A percentile compares a stretch with the other conserved stretches of the same genome.
Conservation (phyloP, 64 coral and sea anemone species). For the Anthopleura sola region DNA sequence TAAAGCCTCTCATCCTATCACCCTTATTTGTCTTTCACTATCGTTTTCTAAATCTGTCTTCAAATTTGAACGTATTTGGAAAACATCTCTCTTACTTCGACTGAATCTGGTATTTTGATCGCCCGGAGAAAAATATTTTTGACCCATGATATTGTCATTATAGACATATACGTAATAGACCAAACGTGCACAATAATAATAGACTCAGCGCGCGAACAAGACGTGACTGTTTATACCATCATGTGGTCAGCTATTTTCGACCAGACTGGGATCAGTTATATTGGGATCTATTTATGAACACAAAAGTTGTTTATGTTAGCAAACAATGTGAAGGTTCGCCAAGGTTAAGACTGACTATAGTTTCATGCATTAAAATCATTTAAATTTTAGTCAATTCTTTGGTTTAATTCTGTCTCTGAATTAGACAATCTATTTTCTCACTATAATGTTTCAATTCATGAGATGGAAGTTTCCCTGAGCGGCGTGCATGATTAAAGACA, state of each 20-base stretch:
- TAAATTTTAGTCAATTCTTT: not conserved
- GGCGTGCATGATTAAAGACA: not conserved
- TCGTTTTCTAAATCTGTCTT: not conserved
- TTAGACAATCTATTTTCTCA: not conserved
- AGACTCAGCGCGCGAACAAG: not conserved
- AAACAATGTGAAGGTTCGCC: not conserved
- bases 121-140: not conserved
- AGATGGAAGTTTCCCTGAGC: not conserved
- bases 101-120: not conserved
- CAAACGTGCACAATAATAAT: not conserved
- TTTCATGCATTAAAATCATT: not conserved
- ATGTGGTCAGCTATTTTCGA: not conserved
- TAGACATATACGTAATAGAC: not conserved
- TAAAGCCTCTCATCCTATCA: not conserved
- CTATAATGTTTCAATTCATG: not conserved
- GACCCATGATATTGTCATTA: not conserved
- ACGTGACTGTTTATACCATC: not conserved
- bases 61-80: not conserved
- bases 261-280: not conserved
- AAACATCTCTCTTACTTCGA: not conserved
- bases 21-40: not conserved
- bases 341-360: not conserved
- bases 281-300: not conserved
- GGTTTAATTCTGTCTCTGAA: not conserved
- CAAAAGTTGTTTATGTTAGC: not conserved